Evolutionary conservation across 2,113 vertebrate genomes (phyloP).

Genomic region (Okapia johnstoni): DNA sequence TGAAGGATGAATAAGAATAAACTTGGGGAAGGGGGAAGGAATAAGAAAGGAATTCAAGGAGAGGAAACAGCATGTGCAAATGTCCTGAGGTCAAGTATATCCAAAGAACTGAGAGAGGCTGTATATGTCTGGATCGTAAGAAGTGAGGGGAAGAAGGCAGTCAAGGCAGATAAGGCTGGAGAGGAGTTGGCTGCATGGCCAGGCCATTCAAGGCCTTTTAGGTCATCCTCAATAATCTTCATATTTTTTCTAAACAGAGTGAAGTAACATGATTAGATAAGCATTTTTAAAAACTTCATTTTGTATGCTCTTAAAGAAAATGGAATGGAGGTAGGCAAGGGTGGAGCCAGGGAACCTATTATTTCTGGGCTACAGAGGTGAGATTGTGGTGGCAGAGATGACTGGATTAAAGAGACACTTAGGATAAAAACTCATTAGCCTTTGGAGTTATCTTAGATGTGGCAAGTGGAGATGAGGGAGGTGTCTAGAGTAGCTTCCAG

Average conservation of each 20-base stretch:
- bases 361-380: neutral
- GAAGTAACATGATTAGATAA: neutral
- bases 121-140: neutral
- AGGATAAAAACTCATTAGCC: neutral
- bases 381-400: neutral
- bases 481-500: neutral
- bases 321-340: neutral
- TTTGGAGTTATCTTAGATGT: neutral
- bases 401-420: neutral
- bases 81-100: neutral
- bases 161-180: neutral
- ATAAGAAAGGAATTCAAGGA: neutral
- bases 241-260: neutral
- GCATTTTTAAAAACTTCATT: neutral
- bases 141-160: neutral
- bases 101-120: neutral
- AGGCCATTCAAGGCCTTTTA: neutral
- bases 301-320: neutral
- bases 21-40: neutral
- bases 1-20: neutral
- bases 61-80: neutral
- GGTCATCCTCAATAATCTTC: neutral
- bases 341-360: neutral
- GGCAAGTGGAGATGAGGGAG: neutral
- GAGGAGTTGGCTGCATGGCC: rapidly evolving